Conservation (phyloP, 2,113 vertebrate genomes). For the Lagopus muta region DNA sequence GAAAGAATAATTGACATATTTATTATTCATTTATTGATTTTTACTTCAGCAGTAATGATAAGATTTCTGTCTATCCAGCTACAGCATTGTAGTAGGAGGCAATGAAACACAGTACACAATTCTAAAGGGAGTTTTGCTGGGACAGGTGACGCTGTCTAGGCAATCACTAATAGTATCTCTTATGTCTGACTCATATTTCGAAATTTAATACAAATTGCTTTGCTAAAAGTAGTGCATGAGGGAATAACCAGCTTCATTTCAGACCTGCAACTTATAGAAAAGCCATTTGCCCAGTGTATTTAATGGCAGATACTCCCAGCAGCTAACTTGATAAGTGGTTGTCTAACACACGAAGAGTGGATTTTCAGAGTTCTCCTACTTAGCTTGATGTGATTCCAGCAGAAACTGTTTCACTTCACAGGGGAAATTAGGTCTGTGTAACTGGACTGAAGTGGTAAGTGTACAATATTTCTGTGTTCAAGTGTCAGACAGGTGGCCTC, state of each 20-base stretch:
- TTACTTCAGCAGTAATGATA: constrained; percentile 23
- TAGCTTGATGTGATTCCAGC: constrained; percentile 36
- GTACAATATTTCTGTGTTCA: neutral
- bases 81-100: neutral
- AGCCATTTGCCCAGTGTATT: constrained; percentile 22
- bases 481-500: neutral
- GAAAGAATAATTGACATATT: neutral
- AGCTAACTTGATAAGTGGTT: constrained; percentile 36
- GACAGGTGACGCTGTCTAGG: constrained; percentile 6
- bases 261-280: constrained; percentile 37
- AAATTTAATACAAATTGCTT: constrained; percentile 35
- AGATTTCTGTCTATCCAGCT: constrained; percentile 4
- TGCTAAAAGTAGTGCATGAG: constrained; percentile 17
- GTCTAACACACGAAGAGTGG: neutral
- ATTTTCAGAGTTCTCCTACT: constrained; percentile 24
- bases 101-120: neutral
- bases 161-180: constrained; percentile 24
- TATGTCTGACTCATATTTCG: constrained; percentile 37
- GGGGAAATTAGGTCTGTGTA: neutral
- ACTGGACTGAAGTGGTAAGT: neutral
- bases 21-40: constrained; percentile 19
- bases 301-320: constrained; percentile 40
- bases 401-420: constrained; percentile 7
- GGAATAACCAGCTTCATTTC: constrained; percentile 43
- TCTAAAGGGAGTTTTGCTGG: constrained; percentile 36